Percentiles rank a stretch among this genome's conserved stretches.
Evolutionary conservation across 2,113 vertebrate species (phyloP).

Genomic region (Grallaria varia): DNA sequence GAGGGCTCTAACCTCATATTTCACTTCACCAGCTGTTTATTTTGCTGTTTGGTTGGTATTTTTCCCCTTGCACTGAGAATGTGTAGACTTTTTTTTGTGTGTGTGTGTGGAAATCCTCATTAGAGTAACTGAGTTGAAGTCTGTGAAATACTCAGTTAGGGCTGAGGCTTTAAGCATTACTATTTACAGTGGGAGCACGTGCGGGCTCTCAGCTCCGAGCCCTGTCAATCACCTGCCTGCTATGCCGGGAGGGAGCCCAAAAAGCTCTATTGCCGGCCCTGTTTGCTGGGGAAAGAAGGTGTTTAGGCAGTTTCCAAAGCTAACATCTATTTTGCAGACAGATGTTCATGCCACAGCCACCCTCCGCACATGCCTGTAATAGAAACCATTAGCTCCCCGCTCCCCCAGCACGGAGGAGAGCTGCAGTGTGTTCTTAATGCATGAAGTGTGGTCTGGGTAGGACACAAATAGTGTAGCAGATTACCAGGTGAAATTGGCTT

Average conservation of each 20-base stretch:
- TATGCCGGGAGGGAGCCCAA: neutral
- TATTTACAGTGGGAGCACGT: conserved; percentile 67
- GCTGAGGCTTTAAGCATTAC: conserved; percentile 19
- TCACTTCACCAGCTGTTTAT: conserved; percentile 47
- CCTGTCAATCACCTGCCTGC: conserved; percentile 58
- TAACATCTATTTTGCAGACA: conserved; percentile 35
- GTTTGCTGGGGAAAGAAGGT: conserved; percentile 29
- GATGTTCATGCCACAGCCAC: conserved; percentile 17
- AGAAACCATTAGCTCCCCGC: conserved; percentile 60
- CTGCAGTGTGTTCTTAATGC: conserved; percentile 66
- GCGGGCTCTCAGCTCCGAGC: neutral
- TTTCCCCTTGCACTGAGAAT: neutral
- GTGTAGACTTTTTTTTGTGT: neutral
- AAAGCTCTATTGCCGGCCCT: neutral
- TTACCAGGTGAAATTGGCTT: conserved; percentile 78
- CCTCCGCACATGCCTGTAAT: conserved; percentile 34
- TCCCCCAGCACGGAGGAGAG: conserved; percentile 39
- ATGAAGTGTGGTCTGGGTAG: conserved; percentile 57
- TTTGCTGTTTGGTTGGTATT: neutral
- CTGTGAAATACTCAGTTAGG: neutral
- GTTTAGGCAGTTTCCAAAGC: conserved; percentile 36
- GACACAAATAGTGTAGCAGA: conserved; percentile 74
- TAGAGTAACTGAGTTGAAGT: conserved; percentile 55
- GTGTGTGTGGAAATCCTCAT: conserved; percentile 50
- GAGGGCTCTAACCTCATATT: conserved; percentile 59